A percentile compares a stretch with the other conserved stretches of the same genome.
These are phyloP conservation scores for Pongo abelii DNA, from an alignment of 2,113 vertebrate genomes.

Conservation along the genomic window DNA sequence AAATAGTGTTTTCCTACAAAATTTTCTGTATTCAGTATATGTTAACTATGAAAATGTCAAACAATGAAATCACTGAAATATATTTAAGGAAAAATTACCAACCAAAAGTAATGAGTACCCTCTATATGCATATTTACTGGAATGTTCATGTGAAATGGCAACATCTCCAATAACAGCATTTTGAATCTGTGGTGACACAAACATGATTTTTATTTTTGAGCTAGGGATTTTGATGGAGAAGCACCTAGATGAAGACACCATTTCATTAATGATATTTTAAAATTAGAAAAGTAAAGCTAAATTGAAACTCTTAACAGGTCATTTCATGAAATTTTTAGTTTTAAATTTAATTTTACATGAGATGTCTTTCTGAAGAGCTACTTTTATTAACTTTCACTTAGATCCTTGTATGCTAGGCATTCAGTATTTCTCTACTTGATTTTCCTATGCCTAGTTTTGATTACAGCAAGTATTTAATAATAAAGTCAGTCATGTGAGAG, in stretches of 20 bases:
- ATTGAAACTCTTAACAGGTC: background rate
- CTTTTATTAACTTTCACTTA: slow-evolving; percentile 48
- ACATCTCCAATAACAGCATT: background rate
- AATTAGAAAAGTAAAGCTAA: background rate
- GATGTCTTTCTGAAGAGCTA: slow-evolving; percentile 7
- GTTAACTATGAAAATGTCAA: background rate
- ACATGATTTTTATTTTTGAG: background rate
- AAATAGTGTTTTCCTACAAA: background rate
- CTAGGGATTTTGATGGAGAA: background rate
- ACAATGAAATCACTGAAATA: background rate
- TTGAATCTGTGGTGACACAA: background rate
- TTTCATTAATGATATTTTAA: background rate
- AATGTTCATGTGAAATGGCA: background rate
- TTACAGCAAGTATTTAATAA: slow-evolving; percentile 1
- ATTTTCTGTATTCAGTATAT: background rate
- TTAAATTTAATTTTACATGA: slow-evolving; percentile 42
- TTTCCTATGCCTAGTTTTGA: slow-evolving; percentile 51
- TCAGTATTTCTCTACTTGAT: slow-evolving; percentile 32
- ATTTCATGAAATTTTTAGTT: slow-evolving; percentile 40
- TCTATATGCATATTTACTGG: background rate
- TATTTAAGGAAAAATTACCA: slow-evolving; percentile 20
- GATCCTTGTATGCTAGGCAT: background rate
- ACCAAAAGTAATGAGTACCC: background rate
- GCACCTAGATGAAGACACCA: background rate
- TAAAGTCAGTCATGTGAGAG: slow-evolving; percentile 56